Evolutionary conservation across 37 sponge, comb jelly and placozoan species (phyloP).

Genomic region (Mnemiopsis leidyi): DNA sequence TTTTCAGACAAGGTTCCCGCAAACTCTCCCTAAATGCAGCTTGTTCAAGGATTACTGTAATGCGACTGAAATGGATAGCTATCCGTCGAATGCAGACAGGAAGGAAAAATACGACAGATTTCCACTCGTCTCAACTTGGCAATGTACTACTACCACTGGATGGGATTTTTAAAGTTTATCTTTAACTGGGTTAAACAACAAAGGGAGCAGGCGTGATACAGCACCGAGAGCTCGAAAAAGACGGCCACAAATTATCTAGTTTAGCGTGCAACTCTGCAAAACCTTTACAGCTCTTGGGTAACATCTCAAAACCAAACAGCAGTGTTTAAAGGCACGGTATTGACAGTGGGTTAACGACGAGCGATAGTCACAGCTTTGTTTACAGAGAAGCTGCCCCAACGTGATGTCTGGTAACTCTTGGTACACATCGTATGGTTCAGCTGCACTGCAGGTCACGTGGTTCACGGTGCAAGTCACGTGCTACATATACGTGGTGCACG

Average conservation of each 20-base stretch:
- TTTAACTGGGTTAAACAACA: not conserved
- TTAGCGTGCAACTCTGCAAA: not conserved
- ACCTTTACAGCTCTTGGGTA: not conserved
- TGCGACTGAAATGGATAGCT: not conserved
- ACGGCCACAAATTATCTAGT: not conserved
- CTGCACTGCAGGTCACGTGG: too few relatives aligned
- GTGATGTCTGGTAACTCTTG: not conserved
- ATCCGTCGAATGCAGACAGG: not conserved
- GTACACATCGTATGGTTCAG: too few relatives aligned
- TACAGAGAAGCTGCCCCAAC: not conserved
- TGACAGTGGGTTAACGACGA: not conserved
- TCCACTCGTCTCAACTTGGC: too few relatives aligned
- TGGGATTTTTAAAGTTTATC: not conserved
- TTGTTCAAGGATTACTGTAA: too few relatives aligned
- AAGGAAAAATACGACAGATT: not conserved
- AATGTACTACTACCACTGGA: too few relatives aligned
- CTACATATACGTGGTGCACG: too few relatives aligned
- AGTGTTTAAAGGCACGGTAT: not conserved
- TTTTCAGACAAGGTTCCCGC: too few relatives aligned
- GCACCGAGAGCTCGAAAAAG: not conserved
- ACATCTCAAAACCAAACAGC: not conserved
- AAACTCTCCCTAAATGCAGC: too few relatives aligned
- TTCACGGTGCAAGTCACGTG: too few relatives aligned
- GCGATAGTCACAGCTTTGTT: not conserved
- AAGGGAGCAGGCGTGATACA: not conserved